Evolutionary conservation across 2,888 invertebrate species (phyloP).

Genomic region (Gymnosoma rotundatum): DNA sequence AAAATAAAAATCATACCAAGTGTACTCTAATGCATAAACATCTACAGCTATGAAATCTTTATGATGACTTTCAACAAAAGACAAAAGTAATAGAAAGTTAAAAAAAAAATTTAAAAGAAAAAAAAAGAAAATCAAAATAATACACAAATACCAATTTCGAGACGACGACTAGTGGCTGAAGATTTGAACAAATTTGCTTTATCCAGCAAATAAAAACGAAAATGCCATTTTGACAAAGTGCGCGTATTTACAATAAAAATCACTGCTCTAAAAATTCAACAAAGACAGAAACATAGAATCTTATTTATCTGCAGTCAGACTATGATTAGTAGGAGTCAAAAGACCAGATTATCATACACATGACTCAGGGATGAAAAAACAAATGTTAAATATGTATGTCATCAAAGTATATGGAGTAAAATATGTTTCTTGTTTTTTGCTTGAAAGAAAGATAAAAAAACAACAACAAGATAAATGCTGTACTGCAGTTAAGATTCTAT

Average conservation of each 20-base stretch:
- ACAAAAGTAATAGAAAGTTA: constrained; percentile 27
- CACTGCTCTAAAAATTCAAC: constrained; percentile 6
- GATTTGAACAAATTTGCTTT: constrained; percentile 44
- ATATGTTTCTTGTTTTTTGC: constrained; percentile 8
- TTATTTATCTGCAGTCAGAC: constrained; percentile 26
- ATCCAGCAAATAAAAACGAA: constrained; percentile 63
- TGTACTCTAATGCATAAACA: background rate
- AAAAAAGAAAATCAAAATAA: constrained; percentile 25
- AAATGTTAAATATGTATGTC: constrained; percentile 16
- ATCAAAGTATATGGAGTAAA: background rate
- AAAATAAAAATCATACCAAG: constrained; percentile 59
- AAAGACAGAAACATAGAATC: constrained; percentile 15
- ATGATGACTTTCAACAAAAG: constrained; percentile 56
- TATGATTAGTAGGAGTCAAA: constrained; percentile 49
- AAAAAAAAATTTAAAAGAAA: background rate
- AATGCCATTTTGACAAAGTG: constrained; percentile 80
- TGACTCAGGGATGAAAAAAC: constrained; percentile 31
- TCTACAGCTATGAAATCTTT: constrained; percentile 49
- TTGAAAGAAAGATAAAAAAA: too few relatives aligned
- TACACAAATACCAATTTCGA: constrained; percentile 24
- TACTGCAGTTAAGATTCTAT: constrained; percentile 55
- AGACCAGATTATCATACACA: constrained; percentile 29
- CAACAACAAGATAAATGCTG: background rate
- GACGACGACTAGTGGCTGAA: constrained; percentile 25
- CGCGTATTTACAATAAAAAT: constrained; percentile 70